Evolutionary conservation across 1,140 invertebrate species (phyloP).

Genomic region (Drosophila cardini): DNA sequence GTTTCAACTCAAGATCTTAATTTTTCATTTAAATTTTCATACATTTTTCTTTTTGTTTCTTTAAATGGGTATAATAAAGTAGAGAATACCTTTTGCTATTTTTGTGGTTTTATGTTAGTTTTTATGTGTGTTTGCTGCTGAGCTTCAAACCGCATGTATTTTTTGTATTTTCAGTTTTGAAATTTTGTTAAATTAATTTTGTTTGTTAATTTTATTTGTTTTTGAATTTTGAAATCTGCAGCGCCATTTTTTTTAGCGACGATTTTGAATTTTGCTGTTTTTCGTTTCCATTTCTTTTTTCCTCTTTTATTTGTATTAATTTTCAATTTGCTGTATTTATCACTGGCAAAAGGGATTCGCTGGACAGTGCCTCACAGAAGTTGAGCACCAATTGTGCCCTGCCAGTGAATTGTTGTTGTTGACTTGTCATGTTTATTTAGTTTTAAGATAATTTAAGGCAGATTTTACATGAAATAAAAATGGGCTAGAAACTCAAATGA

Average conservation of each 20-base stretch:
- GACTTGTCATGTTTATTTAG: conserved; percentile 65
- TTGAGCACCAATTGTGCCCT: background rate
- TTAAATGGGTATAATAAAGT: conserved; percentile 57
- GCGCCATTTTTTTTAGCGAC: conserved; percentile 49
- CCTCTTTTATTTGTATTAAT: conserved; percentile 47
- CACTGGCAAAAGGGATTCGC: conserved; percentile 4
- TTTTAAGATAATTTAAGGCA: conserved; percentile 87
- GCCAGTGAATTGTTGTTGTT: conserved; percentile 47
- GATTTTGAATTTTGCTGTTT: conserved; percentile 78
- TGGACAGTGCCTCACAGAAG: conserved; percentile 3
- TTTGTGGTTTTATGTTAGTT: conserved; percentile 46
- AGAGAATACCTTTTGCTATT: conserved; percentile 66
- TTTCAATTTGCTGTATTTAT: conserved; percentile 47
- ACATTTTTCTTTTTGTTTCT: conserved; percentile 21
- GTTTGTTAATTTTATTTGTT: conserved; percentile 37
- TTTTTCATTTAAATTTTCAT: conserved; percentile 16
- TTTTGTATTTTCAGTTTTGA: conserved; percentile 23
- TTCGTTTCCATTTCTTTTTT: conserved; percentile 12
- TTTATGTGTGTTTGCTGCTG: conserved; percentile 27
- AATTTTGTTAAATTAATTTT: conserved; percentile 61
- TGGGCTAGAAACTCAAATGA: conserved; percentile 54
- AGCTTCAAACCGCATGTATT: conserved; percentile 49
- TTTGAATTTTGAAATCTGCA: conserved; percentile 77
- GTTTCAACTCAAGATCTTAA: conserved; percentile 53
- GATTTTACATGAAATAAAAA: conserved; percentile 88